A percentile compares a stretch with the other conserved stretches of the same genome.
phyloP scores from a whole-genome alignment of 2,797 vertebrate genomes.

The Paguma larvata region DNA sequence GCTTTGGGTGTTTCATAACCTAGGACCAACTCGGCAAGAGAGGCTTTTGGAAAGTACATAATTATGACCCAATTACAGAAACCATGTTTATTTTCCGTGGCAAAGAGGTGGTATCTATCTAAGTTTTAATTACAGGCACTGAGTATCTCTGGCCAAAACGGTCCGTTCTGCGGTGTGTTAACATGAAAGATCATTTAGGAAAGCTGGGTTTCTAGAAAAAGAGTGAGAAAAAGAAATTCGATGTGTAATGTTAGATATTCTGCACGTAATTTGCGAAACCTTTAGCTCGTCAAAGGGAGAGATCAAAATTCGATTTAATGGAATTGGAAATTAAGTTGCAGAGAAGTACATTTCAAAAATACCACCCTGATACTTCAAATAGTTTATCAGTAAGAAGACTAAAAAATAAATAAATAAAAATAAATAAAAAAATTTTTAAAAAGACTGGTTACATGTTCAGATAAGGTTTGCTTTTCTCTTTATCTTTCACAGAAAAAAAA shows the following conservation, averaged over 20 bases:
- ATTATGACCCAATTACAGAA: constrained; percentile 32
- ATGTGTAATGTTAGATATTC: constrained; percentile 19
- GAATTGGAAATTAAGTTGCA: constrained; percentile 70
- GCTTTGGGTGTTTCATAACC: constrained; percentile 18
- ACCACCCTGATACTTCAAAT: constrained; percentile 42
- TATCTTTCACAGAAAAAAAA: background rate
- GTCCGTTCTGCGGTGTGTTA: background rate
- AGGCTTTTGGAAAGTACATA: background rate
- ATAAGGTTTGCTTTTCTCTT: background rate
- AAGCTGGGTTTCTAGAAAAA: background rate
- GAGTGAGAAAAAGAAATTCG: background rate
- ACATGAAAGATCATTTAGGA: constrained; percentile 21
- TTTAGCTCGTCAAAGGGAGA: constrained; percentile 68
- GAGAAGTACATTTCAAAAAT: constrained; percentile 64
- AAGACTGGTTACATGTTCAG: background rate
- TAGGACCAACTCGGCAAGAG: constrained; percentile 14
- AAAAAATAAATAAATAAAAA: background rate
- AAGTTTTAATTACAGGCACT: constrained; percentile 60
- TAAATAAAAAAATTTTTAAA: background rate
- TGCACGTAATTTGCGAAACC: background rate
- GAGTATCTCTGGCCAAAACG: background rate
- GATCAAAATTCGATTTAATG: constrained; percentile 71
- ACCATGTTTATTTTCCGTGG: background rate
- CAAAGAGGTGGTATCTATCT: background rate
- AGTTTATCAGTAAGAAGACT: constrained; percentile 58